Percentiles rank a stretch among this genome's conserved stretches.
These are phyloP conservation scores for Odontomyia ornata DNA, from an alignment of 2,888 invertebrate genomes.

Conservation along the genomic window DNA sequence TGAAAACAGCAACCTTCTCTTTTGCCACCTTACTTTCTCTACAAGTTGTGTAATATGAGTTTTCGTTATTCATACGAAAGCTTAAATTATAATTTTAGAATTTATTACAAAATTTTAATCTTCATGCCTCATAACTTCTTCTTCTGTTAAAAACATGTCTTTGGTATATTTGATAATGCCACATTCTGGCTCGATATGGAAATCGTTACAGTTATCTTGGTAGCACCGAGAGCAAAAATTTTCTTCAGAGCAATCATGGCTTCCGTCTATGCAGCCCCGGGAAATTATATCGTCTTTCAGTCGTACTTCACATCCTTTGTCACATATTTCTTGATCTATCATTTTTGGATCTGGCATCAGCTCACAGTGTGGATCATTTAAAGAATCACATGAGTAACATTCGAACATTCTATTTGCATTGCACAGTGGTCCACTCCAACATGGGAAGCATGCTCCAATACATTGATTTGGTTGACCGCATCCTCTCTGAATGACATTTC, in stretches of 20 bases:
- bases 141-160: too few species aligned
- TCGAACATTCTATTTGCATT: conserved; percentile 27
- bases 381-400: conserved; percentile 20
- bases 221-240: conserved; percentile 5
- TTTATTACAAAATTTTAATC: too few species aligned
- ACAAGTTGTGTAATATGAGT: too few species aligned
- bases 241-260: not conserved
- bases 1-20: too few species aligned
- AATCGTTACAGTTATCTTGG: conserved; percentile 18
- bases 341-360: not conserved
- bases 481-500: conserved; percentile 6
- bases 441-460: conserved; percentile 4
- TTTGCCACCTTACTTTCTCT: too few species aligned
- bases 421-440: conserved; percentile 17
- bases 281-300: not conserved
- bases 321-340: conserved; percentile 14
- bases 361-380: conserved; percentile 9
- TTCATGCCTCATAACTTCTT: too few species aligned
- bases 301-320: conserved; percentile 8
- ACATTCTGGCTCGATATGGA: not conserved
- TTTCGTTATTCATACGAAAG: too few species aligned
- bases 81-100: too few species aligned
- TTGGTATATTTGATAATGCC: conserved; percentile 8
- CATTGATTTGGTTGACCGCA: conserved; percentile 26
- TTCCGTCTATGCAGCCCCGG: conserved; percentile 17